Evolutionary conservation across 2,113 vertebrate genomes (phyloP).

Genomic region (Apodemus sylvaticus): DNA sequence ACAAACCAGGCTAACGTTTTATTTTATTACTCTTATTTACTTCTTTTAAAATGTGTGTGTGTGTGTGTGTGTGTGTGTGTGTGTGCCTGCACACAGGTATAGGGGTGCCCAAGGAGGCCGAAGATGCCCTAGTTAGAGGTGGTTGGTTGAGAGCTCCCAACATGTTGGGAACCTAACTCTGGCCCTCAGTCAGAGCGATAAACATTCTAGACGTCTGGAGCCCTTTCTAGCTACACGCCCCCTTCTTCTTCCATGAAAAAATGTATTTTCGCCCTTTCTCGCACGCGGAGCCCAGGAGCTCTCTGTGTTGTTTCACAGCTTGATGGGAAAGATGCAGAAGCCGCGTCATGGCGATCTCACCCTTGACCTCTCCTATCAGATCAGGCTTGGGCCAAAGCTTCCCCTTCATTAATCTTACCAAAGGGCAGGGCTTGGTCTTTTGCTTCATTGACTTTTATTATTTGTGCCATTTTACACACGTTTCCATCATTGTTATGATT

Average conservation of each 20-base stretch:
- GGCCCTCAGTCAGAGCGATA: neutral
- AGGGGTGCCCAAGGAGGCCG: neutral
- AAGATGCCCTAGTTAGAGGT: neutral
- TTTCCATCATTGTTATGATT: neutral
- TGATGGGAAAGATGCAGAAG: neutral
- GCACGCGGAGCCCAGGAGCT: neutral
- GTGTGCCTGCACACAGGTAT: neutral
- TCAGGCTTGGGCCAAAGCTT: constrained; percentile 5
- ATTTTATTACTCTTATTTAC: neutral
- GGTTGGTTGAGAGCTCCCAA: neutral
- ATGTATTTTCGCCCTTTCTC: neutral
- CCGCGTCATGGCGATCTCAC: neutral
- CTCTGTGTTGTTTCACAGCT: neutral
- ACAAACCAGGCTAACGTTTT: neutral
- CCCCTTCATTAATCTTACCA: constrained; percentile 5
- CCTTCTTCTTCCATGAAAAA: neutral
- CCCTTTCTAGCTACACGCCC: too few relatives aligned
- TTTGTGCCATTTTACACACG: constrained; percentile 8
- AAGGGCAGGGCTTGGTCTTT: neutral
- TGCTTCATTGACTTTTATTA: neutral
- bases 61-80: too few relatives aligned
- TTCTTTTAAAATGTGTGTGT: neutral
- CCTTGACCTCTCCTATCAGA: neutral
- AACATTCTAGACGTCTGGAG: neutral
- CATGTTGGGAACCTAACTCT: neutral